Evolutionary conservation across 2,888 invertebrate species (phyloP), one percentile per base, ranked within the genome.

Genomic region (Dryadula phaetusa): DNA sequence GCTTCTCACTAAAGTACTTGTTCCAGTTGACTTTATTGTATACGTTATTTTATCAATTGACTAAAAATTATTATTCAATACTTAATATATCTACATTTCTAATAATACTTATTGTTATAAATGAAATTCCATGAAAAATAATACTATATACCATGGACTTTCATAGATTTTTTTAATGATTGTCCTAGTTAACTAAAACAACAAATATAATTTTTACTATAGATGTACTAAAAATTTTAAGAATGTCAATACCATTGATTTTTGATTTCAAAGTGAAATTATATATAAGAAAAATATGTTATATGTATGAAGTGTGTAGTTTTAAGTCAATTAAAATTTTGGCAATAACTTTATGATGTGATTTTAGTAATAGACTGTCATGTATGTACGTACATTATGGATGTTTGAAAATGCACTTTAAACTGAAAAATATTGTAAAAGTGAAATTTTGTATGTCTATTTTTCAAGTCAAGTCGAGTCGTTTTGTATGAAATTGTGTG

Each of bases 321-420:
- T 76, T 22, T 85, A 85, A 84, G 86, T 82, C 82, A 83, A 84
- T 84, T 84, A 83, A 67, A 74, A 75, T 78, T 79, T 82, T 70
- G 82, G 88, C 86, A 88, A 89, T 90, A 90, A 86, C 40, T 74
- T 75, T 79, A 79, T 75, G 72, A 81, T 85, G 86, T 87, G 85
- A 88, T 86, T 82, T 79, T 64, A 22, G 34, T 22, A 20, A 56
- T 40, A 54, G 18, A 53, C 0, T 5, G 14, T 25, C n/a, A 7
- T 46, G n/a, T 20, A 20, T 3, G 20, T 18, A 20, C 10, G 20
- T 46, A 20, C 5, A 20, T n/a, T n/a, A n/a, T n/a, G n/a, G 46
- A 25, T 18, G 16, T 34, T 6, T 34, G 18, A 56, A 56, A 71
- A 72, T 69, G 70, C 8, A 8, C n/a, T 16, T 49, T 16, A 28